These are phyloP conservation scores for Haliclona indistincta DNA, from an alignment of 37 sponge, comb jelly and placozoan species.

Conservation along the genomic window DNA sequence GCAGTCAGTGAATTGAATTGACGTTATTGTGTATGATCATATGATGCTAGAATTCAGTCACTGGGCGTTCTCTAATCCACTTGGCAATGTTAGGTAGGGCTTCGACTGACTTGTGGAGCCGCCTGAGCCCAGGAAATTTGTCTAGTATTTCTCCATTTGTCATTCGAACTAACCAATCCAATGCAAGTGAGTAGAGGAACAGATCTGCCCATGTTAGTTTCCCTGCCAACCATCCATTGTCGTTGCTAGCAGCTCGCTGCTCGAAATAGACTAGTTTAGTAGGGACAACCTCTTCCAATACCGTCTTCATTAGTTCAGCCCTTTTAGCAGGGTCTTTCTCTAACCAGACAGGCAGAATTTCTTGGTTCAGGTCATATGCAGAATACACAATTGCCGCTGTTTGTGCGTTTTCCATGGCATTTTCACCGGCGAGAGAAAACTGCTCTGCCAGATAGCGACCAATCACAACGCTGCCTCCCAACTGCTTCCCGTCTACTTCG, in stretches of 20 bases:
- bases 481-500: constrained; percentile 62
- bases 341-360: too few relatives aligned
- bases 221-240: too few relatives aligned
- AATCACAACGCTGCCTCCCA: constrained; percentile 50
- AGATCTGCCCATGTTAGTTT: constrained; percentile 48
- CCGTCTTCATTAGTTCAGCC: too few relatives aligned
- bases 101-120: constrained; percentile 28
- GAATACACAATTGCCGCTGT: constrained; percentile 31
- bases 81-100: constrained; percentile 54
- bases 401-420: constrained; percentile 41
- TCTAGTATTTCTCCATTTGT: constrained; percentile 9
- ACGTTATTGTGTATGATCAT: too few relatives aligned
- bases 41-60: constrained; percentile 38
- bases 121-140: constrained; percentile 29
- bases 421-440: constrained; percentile 44
- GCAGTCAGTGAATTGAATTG: too few relatives aligned
- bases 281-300: too few relatives aligned
- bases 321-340: too few relatives aligned
- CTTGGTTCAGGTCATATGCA: too few relatives aligned
- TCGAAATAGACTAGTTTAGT: too few relatives aligned
- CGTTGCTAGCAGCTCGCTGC: too few relatives aligned
- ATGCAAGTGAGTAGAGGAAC: neutral
- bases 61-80: constrained; percentile 53
- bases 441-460: constrained; percentile 62
- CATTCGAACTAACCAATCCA: neutral